Conservation (phyloP, 2,113 vertebrate species). For the Petroica traversi region DNA sequence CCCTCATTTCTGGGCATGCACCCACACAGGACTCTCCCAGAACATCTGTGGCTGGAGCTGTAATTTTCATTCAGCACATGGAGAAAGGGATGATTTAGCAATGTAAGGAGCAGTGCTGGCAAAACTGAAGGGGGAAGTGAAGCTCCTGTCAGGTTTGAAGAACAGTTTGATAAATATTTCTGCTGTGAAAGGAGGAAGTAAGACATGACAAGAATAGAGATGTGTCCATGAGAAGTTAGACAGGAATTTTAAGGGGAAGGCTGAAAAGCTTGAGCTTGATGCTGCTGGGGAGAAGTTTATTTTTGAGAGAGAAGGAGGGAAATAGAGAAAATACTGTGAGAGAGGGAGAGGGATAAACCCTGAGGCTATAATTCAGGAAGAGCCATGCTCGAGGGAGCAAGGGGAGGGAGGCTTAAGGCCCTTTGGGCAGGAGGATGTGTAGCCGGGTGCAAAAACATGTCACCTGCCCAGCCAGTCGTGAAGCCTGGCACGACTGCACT, state of each 20-base stretch:
- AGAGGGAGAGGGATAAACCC: neutral
- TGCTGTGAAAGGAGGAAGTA: neutral
- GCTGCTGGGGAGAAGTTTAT: neutral
- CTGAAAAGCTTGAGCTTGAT: neutral
- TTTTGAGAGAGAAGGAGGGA: neutral
- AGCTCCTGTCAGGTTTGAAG: neutral
- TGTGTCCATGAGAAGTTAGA: neutral
- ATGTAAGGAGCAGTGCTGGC: neutral
- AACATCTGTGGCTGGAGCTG: neutral
- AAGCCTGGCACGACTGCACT: neutral
- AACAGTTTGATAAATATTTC: slow-evolving; percentile 31
- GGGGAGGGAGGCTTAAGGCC: neutral
- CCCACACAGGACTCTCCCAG: neutral
- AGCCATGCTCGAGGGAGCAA: neutral
- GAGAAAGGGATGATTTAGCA: neutral
- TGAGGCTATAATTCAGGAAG: neutral
- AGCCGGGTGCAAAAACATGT: neutral
- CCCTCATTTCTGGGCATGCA: rapidly evolving
- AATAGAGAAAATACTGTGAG: neutral
- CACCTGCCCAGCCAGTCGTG: neutral
- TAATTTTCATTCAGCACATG: rapidly evolving
- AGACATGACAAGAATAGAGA: neutral
- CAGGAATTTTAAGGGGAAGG: neutral
- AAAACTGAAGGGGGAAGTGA: neutral
- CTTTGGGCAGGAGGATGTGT: neutral